Percentiles rank a stretch among this genome's conserved stretches.
Evolutionary conservation across 2,113 vertebrate genomes (phyloP).

Genomic region (Rhinichthys klamathensis): DNA sequence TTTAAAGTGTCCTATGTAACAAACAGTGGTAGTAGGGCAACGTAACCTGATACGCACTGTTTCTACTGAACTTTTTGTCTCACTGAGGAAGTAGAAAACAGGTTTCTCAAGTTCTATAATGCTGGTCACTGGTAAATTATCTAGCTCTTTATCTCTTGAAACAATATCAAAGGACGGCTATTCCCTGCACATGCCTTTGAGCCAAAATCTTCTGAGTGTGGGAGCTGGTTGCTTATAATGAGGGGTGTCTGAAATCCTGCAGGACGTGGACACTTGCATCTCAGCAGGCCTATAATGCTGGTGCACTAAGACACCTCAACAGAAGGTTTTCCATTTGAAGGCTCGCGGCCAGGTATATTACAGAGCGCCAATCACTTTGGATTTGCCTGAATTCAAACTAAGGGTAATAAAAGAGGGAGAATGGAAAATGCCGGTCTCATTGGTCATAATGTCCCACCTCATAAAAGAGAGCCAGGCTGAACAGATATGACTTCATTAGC

Average conservation of each 20-base stretch:
- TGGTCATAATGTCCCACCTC: neutral
- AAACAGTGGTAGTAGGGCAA: neutral
- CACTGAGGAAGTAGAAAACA: conserved; percentile 71
- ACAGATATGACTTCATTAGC: neutral
- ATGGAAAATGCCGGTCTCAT: conserved; percentile 31
- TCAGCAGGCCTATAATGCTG: neutral
- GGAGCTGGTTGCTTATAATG: neutral
- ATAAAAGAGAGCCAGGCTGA: conserved; percentile 9
- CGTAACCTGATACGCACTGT: conserved; percentile 47
- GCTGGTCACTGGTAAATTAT: conserved; percentile 48
- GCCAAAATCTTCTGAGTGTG: neutral
- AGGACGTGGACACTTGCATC: neutral
- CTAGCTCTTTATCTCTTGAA: conserved; percentile 27
- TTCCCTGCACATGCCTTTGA: neutral
- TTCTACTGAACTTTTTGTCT: conserved; percentile 41
- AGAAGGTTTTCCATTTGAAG: conserved; percentile 29
- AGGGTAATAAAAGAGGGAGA: conserved; percentile 29
- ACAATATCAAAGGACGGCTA: conserved; percentile 9
- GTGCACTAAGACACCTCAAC: neutral
- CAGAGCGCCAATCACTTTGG: neutral
- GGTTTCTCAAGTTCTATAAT: conserved; percentile 70
- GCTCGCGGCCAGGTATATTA: neutral
- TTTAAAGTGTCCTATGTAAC: neutral
- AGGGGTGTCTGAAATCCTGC: neutral
- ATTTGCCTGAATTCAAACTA: conserved; percentile 35